These are phyloP conservation scores for Carollia perspicillata DNA, from an alignment of 2,113 vertebrate species.

Conservation along the genomic window DNA sequence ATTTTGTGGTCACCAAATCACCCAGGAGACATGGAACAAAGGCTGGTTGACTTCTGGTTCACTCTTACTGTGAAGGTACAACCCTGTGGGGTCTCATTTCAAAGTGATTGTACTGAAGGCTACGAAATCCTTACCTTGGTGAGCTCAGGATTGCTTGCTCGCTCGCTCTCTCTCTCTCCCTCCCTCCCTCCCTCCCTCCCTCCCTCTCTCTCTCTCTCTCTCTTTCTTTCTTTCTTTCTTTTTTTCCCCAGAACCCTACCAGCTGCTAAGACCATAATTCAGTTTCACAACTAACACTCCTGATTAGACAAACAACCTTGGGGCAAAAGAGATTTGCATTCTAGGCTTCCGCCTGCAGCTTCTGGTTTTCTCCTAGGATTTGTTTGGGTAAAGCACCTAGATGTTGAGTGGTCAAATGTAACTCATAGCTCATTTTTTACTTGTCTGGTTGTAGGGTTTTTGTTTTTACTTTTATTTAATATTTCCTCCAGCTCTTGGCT, in stretches of 20 bases:
- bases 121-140: background rate
- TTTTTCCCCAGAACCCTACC: background rate
- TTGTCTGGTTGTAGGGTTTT: background rate
- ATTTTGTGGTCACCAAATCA: background rate
- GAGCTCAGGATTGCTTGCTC: background rate
- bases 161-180: no score
- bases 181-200: no score
- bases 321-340: background rate
- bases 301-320: background rate
- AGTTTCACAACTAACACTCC: background rate
- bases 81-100: background rate
- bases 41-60: background rate
- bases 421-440: background rate
- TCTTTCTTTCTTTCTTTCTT: no score
- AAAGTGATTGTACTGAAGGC: background rate
- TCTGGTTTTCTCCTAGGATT: background rate
- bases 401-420: background rate
- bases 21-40: background rate
- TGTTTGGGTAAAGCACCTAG: background rate
- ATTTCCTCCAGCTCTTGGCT: background rate
- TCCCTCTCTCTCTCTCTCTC: no score
- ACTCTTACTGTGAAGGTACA: background rate
- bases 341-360: background rate
- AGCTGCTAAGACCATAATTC: background rate
- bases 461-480: background rate